Base-by-base conservation (phyloP, 2,113 vertebrate species). In the Edolisoma coerulescens region DNA sequence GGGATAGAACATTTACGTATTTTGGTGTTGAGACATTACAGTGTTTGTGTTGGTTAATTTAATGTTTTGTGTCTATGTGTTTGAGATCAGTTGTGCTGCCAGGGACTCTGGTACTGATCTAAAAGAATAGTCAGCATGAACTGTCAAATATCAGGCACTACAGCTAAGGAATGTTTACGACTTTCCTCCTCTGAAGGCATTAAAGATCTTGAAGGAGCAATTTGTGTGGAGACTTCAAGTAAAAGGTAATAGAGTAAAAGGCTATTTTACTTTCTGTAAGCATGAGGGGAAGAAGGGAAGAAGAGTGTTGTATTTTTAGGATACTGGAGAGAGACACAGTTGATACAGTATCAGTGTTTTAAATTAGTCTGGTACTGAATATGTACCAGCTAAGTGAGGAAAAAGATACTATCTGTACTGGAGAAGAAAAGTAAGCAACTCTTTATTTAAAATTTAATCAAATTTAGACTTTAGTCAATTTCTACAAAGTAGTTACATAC, bases 201-300 rank as follows among this genome's bases (percentile, higher is more conserved):
- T 59, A 57, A 65, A 84, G 41, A 3, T 42, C 78, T 82, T 79
- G 35, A 94, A 87, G 53, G 20, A 73, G 28, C 10, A 49, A 30
- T 87, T 79, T 79, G 12, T 76, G 24, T 63, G 37, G 26, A 68
- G 32, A 32, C 45, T 67, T 91, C 57, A 73, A 88, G 65, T 65
- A 60, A 71, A 50, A 68, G 20, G n/a, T 47, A 77, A 27, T 37
- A 13, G 30, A 75, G 10, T 63, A 45, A 82, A 91, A 81, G 24
- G 33, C 19, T 92, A 16, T 6, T 86, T 91, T 67, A 63, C 17
- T 70, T 84, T 70, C 26, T 75, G 8, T 63, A 39, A 75, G 30
- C 1, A 1, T 67, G 23, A 7, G 3, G 16, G 10, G 3, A 0
- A 5, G 11, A 50, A 18, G 3, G 27, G 47, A 70, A 76, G 26